Evolutionary conservation across 1,140 invertebrate species (phyloP).

Genomic region (Macrocentrus cingulum): DNA sequence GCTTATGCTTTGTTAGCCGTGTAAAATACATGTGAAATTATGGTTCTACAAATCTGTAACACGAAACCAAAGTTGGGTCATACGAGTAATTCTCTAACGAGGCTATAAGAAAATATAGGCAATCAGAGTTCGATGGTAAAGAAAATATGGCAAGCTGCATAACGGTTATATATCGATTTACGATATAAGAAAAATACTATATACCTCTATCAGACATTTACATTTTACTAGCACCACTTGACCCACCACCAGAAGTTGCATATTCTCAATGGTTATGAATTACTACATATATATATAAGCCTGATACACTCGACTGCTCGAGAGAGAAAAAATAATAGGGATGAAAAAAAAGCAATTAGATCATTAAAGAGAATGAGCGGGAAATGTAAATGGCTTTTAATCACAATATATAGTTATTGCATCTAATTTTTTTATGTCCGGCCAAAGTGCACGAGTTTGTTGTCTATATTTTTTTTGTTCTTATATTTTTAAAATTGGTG

Average conservation of each 20-base stretch:
- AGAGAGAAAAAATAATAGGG: too few species aligned
- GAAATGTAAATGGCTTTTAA: neutral
- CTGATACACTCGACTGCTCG: too few species aligned
- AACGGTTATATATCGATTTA: constrained; percentile 6
- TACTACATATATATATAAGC: too few species aligned
- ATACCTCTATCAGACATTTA: neutral
- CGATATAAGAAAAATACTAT: constrained; percentile 5
- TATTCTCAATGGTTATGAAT: neutral
- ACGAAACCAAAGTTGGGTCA: constrained; percentile 2
- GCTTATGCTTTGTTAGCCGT: too few species aligned
- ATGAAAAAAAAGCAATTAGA: too few species aligned
- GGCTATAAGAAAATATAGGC: constrained; percentile 14
- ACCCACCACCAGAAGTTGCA: neutral
- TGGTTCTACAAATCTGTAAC: too few species aligned
- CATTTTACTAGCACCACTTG: too few species aligned
- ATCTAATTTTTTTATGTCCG: neutral
- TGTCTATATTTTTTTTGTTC: too few species aligned
- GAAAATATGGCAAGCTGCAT: constrained; percentile 2
- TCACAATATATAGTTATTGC: neutral
- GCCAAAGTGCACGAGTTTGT: too few species aligned
- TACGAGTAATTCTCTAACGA: constrained; percentile 12
- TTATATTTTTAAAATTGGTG: too few species aligned
- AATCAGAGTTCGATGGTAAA: neutral
- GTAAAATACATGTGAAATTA: too few species aligned
- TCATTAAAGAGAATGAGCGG: too few species aligned